phyloP scores from a whole-genome alignment of 1,140 invertebrate species.

The Dryas iulia region DNA sequence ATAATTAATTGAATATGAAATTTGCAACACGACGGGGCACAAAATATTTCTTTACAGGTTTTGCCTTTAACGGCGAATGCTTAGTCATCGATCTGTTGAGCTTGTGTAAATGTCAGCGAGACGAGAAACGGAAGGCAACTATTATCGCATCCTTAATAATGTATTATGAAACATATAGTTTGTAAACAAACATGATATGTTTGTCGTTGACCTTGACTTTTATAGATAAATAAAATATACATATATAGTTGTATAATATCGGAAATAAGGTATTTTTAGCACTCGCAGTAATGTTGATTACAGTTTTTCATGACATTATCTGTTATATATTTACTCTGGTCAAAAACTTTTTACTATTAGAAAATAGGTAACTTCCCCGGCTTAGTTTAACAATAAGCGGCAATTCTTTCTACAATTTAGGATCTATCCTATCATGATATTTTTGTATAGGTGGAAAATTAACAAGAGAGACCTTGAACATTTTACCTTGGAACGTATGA shows the following conservation, averaged over 20 bases:
- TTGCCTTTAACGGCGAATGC: neutral
- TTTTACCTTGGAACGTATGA: neutral
- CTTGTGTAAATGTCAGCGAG: slow-evolving; percentile 26
- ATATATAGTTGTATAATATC: neutral
- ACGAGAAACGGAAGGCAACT: slow-evolving; percentile 32
- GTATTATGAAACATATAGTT: slow-evolving; percentile 2
- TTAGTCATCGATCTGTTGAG: slow-evolving; percentile 16
- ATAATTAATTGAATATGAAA: neutral
- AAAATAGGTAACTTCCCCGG: no score
- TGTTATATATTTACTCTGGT: no score
- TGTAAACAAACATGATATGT: slow-evolving; percentile 3
- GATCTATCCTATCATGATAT: no score
- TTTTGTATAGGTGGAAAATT: neutral
- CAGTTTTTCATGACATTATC: neutral
- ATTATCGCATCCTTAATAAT: slow-evolving; percentile 39
- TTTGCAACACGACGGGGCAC: neutral
- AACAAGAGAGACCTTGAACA: neutral
- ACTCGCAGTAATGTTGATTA: neutral
- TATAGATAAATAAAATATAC: neutral
- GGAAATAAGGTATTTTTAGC: neutral
- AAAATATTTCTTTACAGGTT: neutral
- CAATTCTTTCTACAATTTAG: no score
- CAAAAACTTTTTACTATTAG: no score
- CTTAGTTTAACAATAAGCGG: no score
- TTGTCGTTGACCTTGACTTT: neutral